Evolutionary conservation across 2,113 vertebrate genomes (phyloP).

Genomic region (Ameiurus melas): DNA sequence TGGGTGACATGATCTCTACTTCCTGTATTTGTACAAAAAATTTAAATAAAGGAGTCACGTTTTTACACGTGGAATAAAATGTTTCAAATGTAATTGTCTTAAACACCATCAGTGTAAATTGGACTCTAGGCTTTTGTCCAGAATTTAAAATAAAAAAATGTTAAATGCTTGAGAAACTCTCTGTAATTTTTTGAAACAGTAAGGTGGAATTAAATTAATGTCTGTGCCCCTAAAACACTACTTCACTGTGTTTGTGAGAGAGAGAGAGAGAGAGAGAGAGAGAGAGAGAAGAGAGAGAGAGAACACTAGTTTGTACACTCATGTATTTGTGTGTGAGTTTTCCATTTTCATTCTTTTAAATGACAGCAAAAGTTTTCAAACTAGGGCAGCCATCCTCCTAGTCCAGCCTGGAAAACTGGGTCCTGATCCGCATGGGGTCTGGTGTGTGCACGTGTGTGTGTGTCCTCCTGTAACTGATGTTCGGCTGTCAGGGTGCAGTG

Average conservation of each 20-base stretch:
- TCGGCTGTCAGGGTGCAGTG: background rate
- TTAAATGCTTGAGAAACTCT: background rate
- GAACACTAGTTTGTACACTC: background rate
- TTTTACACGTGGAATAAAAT: too few species aligned
- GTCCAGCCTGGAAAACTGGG: slow-evolving; percentile 40
- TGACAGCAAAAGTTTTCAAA: slow-evolving; percentile 54
- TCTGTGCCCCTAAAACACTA: background rate
- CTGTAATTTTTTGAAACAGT: background rate
- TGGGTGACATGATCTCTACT: too few species aligned
- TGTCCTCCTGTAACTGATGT: background rate
- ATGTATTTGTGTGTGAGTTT: background rate
- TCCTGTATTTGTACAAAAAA: too few species aligned
- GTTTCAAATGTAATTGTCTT: too few species aligned
- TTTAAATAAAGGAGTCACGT: too few species aligned
- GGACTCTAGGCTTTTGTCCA: background rate
- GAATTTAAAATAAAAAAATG: background rate
- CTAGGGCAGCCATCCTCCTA: slow-evolving; percentile 52
- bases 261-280: background rate
- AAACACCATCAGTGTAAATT: background rate
- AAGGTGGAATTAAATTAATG: background rate
- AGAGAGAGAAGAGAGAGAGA: background rate
- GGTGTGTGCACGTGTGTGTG: slow-evolving; percentile 35
- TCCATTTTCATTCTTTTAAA: background rate
- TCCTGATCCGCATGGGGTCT: slow-evolving; percentile 57
- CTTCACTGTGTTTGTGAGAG: background rate